Evolutionary conservation across 2,888 invertebrate genomes (phyloP).

Genomic region (Drosophila anomalata): DNA sequence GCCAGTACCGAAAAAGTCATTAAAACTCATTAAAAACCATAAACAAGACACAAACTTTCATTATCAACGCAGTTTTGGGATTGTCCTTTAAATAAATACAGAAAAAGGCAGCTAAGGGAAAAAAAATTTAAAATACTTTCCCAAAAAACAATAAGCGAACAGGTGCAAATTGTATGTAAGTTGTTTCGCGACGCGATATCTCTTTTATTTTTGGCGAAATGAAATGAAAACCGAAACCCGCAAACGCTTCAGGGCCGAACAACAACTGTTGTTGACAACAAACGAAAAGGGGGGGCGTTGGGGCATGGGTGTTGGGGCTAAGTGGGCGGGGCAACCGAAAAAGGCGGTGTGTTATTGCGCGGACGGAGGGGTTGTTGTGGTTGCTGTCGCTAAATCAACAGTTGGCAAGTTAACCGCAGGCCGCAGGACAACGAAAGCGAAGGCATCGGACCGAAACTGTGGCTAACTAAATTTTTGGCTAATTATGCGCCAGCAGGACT

Average conservation of each 20-base stretch:
- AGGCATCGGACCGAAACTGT: constrained; percentile 16
- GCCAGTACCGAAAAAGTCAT: constrained; percentile 17
- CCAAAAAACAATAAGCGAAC: constrained; percentile 44
- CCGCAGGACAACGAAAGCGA: constrained; percentile 20
- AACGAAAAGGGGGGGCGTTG: constrained; percentile 2
- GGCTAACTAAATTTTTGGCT: constrained; percentile 40
- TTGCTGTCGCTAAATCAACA: constrained; percentile 69
- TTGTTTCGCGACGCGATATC: constrained; percentile 52
- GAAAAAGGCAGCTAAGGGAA: neutral
- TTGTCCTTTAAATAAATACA: constrained; percentile 22
- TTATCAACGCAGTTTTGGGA: constrained; percentile 20
- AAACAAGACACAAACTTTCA: constrained; percentile 47
- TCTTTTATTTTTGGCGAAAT: constrained; percentile 29
- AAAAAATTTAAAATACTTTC: constrained; percentile 37
- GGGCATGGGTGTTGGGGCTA: neutral
- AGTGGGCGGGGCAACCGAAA: neutral
- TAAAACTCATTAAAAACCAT: constrained; percentile 74
- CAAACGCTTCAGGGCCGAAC: constrained; percentile 54
- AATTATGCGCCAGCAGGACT: constrained; percentile 35
- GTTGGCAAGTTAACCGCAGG: constrained; percentile 62
- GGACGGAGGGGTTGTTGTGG: constrained; percentile 2
- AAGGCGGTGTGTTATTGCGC: constrained; percentile 11
- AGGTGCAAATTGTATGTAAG: constrained; percentile 79
- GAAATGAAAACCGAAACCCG: constrained; percentile 55
- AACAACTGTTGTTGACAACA: constrained; percentile 69